Evolutionary conservation across 2,797 vertebrate genomes (phyloP).

Genomic region (Sarcoramphus papa): DNA sequence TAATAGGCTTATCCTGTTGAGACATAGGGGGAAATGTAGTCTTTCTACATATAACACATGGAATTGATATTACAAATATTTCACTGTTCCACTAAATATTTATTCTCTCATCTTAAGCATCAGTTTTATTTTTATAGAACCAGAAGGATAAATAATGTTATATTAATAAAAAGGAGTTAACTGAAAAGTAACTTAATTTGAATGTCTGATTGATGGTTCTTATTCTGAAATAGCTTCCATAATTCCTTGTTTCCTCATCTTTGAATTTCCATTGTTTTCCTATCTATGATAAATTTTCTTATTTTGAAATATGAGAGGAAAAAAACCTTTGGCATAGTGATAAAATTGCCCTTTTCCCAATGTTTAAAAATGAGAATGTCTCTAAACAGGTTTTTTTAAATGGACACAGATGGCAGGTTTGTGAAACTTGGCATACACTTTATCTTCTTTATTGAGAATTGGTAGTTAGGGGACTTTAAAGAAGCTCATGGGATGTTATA

Average conservation of each 20-base stretch:
- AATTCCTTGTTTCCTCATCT: not conserved
- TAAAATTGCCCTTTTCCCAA: not conserved
- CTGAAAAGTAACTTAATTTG: not conserved
- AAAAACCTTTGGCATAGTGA: not conserved
- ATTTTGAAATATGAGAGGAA: not conserved
- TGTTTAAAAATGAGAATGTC: not conserved
- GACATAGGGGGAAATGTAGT: not conserved
- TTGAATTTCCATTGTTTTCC: not conserved
- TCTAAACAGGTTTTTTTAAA: not conserved
- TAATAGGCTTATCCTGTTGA: not conserved
- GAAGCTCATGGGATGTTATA: not conserved
- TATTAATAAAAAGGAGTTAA: not conserved
- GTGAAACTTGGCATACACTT: not conserved
- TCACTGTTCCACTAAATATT: not conserved
- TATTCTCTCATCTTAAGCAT: not conserved
- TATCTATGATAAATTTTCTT: not conserved
- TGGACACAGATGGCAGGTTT: not conserved
- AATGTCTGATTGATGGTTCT: not conserved
- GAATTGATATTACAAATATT: not conserved
- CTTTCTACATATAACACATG: not conserved
- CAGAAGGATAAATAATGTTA: not conserved
- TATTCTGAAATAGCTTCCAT: not conserved
- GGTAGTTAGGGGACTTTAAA: not conserved
- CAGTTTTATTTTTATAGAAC: not conserved
- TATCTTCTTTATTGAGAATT: not conserved